Conservation (phyloP, 2,888 invertebrate species). For the Pseudoips prasinana region DNA sequence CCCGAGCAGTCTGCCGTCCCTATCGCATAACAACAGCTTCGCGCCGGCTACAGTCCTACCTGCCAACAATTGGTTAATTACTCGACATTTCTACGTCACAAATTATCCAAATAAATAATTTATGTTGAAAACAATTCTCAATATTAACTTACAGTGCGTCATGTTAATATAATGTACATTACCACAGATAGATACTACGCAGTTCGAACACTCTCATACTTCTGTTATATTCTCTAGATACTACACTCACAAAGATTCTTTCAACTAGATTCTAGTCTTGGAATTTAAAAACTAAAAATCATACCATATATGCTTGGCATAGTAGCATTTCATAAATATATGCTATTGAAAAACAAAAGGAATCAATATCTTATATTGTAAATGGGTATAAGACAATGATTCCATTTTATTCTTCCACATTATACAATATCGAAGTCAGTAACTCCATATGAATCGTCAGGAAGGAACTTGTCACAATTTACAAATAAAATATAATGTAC, state of each 20-base stretch:
- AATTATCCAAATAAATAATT: slow-evolving; percentile 32
- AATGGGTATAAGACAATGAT: too few species aligned
- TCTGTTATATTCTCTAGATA: not conserved
- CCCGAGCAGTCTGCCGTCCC: too few species aligned
- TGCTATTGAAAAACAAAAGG: too few species aligned
- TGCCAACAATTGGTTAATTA: slow-evolving; percentile 22
- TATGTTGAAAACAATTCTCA: slow-evolving; percentile 27
- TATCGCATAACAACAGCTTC: not conserved
- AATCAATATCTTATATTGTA: too few species aligned
- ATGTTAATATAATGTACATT: slow-evolving; percentile 16
- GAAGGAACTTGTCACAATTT: too few species aligned
- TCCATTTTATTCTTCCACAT: too few species aligned
- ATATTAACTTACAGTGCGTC: slow-evolving; percentile 17
- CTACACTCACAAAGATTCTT: too few species aligned
- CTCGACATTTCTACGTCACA: slow-evolving; percentile 20
- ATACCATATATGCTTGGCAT: too few species aligned
- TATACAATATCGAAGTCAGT: too few species aligned
- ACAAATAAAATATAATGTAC: too few species aligned
- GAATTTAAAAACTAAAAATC: not conserved
- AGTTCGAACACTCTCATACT: slow-evolving; percentile 26
- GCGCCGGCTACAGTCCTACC: slow-evolving; percentile 23
- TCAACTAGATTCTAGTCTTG: not conserved
- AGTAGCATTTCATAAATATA: too few species aligned
- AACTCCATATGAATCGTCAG: too few species aligned
- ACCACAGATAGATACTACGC: slow-evolving; percentile 7